Evolutionary conservation across 2,113 vertebrate species (phyloP).

Genomic region (Andinoacara biseriatus): DNA sequence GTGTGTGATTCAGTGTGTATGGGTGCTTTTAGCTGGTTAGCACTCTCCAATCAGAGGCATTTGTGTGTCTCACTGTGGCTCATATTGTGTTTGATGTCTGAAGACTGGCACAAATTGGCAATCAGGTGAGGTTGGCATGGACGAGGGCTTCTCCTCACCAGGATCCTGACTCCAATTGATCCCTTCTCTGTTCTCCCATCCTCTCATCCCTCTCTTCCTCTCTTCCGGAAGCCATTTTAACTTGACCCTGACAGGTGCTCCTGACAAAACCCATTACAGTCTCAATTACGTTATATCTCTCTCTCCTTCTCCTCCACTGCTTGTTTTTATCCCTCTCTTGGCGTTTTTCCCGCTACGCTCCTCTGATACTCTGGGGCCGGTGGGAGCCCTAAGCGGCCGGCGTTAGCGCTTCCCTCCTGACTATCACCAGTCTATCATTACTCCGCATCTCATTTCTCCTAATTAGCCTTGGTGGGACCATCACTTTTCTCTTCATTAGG

Average conservation of each 20-base stretch:
- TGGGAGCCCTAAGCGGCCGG: background rate
- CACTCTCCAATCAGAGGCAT: constrained; percentile 42
- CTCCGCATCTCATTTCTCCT: constrained; percentile 32
- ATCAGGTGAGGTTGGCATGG: constrained; percentile 77
- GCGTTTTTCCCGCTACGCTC: background rate
- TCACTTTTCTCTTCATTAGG: constrained; percentile 41
- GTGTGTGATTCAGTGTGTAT: constrained; percentile 33
- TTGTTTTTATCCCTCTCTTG: constrained; percentile 21
- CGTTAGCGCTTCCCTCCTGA: constrained; percentile 16
- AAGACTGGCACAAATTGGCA: constrained; percentile 78
- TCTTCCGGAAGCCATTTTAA: constrained; percentile 58
- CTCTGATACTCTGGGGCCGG: constrained; percentile 25
- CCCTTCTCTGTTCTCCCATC: constrained; percentile 38
- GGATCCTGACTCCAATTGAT: constrained; percentile 70
- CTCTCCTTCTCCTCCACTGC: constrained; percentile 2
- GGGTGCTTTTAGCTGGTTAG: constrained; percentile 40
- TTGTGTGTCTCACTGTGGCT: constrained; percentile 40
- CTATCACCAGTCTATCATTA: constrained; percentile 33
- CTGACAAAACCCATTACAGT: constrained; percentile 81
- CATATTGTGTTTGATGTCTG: constrained; percentile 64
- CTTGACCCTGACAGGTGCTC: constrained; percentile 77
- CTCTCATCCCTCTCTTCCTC: constrained; percentile 55
- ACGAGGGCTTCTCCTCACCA: constrained; percentile 46
- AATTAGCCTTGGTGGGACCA: constrained; percentile 60
- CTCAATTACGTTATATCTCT: constrained; percentile 73